phyloP scores from a whole-genome alignment of 2,113 vertebrate genomes.

The Psophia crepitans region DNA sequence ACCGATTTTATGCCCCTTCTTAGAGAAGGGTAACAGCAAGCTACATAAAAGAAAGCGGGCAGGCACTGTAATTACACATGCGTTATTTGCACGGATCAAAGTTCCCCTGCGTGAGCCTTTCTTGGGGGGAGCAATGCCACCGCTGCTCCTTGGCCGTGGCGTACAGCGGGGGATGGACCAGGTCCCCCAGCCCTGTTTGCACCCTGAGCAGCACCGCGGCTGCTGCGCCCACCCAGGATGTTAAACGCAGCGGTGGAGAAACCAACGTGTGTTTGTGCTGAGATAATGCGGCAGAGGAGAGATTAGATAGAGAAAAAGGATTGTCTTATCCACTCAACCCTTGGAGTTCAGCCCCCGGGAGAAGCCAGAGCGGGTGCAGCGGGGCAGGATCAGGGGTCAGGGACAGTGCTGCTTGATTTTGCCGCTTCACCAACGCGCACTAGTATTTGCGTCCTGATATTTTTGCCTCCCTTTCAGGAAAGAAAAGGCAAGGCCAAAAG shows the following conservation, averaged over 20 bases:
- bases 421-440: rapidly evolving
- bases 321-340: not conserved
- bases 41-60: not conserved
- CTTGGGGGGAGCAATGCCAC: not conserved
- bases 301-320: not conserved
- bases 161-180: rapidly evolving
- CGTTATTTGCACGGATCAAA: not conserved
- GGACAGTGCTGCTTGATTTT: not conserved
- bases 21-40: not conserved
- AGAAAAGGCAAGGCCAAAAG: not conserved
- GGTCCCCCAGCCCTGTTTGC: not conserved
- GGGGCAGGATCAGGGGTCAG: not conserved
- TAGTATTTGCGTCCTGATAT: not conserved
- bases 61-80: rapidly evolving
- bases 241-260: not conserved
- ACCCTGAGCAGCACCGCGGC: rapidly evolving
- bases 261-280: not conserved
- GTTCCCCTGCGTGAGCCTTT: not conserved
- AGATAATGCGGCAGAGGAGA: not conserved
- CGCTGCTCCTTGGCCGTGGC: not conserved
- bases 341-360: not conserved
- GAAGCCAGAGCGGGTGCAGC: not conserved
- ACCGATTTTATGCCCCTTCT: not conserved
- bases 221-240: not conserved
- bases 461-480: not conserved